Conservation (phyloP, 1,140 invertebrate genomes). For the Rhyacophila brunnea region DNA sequence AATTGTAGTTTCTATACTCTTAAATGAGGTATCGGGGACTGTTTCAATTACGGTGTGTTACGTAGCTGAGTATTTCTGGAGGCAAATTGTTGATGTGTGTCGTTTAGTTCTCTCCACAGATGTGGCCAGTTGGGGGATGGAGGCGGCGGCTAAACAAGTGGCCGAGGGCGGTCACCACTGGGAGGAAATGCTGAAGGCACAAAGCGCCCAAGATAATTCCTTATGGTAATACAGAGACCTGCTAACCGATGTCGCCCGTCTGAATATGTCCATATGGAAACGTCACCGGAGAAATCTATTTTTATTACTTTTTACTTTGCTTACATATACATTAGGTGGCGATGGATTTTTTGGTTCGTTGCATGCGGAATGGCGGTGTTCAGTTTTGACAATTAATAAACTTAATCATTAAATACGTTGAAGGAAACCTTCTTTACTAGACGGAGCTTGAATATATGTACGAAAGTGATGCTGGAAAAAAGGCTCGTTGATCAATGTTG, state of each 20-base stretch:
- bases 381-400: no score
- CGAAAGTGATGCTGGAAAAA: no score
- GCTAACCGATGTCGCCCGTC: neutral
- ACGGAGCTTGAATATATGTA: no score
- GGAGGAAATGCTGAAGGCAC: constrained; percentile 28
- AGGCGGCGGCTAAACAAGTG: constrained; percentile 39
- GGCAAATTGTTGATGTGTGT: constrained; percentile 51
- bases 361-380: neutral
- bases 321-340: neutral
- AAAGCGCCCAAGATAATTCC: constrained; percentile 25
- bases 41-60: no score
- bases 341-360: constrained; percentile 1
- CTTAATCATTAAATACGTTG: no score
- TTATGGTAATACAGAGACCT: constrained; percentile 29
- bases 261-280: neutral
- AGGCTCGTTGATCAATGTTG: no score
- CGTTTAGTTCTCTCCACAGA: constrained; percentile 57
- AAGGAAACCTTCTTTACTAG: no score
- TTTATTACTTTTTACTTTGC: constrained; percentile 9
- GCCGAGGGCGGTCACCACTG: constrained; percentile 41
- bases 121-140: constrained; percentile 40
- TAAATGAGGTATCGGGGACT: no score
- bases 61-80: constrained; percentile 4
- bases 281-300: neutral
- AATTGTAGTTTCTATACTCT: no score